Evolutionary conservation across 2,113 vertebrate species (phyloP).

Genomic region (Meriones unguiculatus): DNA sequence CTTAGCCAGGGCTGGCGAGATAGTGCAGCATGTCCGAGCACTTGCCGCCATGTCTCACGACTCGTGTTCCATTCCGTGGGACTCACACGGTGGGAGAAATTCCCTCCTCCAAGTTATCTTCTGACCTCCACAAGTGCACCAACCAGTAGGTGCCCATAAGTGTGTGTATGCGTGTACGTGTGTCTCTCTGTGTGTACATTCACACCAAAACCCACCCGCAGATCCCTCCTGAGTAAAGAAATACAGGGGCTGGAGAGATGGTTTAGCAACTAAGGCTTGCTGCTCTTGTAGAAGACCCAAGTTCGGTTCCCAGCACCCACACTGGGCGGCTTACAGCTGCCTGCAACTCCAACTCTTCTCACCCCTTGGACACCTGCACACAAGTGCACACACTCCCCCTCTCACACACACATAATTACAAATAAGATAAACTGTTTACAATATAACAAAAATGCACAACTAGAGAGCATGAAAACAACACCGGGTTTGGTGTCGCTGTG

Average conservation of each 20-base stretch:
- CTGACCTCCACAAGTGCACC: not conserved
- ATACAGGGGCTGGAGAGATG: not conserved
- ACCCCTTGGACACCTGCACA: not conserved
- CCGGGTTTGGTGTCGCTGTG: not conserved
- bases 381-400: not conserved
- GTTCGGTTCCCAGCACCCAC: not conserved
- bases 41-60: not conserved
- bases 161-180: not conserved
- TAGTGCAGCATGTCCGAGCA: not conserved
- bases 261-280: not conserved
- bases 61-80: not conserved
- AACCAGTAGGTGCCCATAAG: no score
- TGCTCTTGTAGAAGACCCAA: not conserved
- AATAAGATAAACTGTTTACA: not conserved
- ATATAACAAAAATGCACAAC: not conserved
- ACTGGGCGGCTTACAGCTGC: not conserved
- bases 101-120: no score
- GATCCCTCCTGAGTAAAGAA: not conserved
- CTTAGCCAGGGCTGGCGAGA: not conserved
- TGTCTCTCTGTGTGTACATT: not conserved
- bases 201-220: no score
- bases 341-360: not conserved
- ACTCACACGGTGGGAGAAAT: not conserved
- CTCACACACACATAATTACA: not conserved
- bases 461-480: not conserved